Base-by-base conservation (phyloP, 2,888 invertebrate genomes). In the Drosophila koepferae region DNA sequence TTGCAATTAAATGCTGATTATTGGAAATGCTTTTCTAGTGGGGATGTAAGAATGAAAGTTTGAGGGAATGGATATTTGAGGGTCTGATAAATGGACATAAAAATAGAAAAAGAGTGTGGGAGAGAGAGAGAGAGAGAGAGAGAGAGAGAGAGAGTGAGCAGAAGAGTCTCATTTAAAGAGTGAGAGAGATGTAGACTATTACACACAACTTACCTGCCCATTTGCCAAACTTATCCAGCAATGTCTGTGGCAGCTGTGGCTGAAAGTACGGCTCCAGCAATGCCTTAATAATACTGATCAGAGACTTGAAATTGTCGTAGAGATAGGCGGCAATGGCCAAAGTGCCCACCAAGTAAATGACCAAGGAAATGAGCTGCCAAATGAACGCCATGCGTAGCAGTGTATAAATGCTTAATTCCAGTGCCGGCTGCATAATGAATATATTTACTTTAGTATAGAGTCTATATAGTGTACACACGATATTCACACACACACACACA, bases 161-260 rank as follows among this genome's bases (percentile, higher is more conserved):
- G 6, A 12, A 40, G n/a, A 2, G 38, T 1, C 4, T 14, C 16
- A 9, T 1, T 8, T 9, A 34, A 7, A 34, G 34, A 9, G 34
- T 2, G 1, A 55, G 2, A 36, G 31, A 23, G 20, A 3, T n/a
- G 0, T 1, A 51, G 23, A 38, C 2, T n/a, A 23, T 14, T 4
- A n/a, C 2, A n/a, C 23, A 5, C 5, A 12, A 94, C 95, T 95
- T 92, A 98, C 98, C 96, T 91, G 98, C 98, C 98, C 98, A 98
- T 72, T 95, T 94, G 86, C 98, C 98, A 92, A 95, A 98, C 91
- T 95, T 95, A 90, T 95, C 95, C 43, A 94, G 90, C 63, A 96
- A 92, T 16, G 94, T 93, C 81, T 94, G 94, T 77, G 95, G 95
- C 89, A 95, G 94, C 62, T 95, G 91, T 0, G 95, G 95, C 77